phyloP scores from a whole-genome alignment of 2,113 vertebrate genomes.

The Chascanopsetta lugubris region DNA sequence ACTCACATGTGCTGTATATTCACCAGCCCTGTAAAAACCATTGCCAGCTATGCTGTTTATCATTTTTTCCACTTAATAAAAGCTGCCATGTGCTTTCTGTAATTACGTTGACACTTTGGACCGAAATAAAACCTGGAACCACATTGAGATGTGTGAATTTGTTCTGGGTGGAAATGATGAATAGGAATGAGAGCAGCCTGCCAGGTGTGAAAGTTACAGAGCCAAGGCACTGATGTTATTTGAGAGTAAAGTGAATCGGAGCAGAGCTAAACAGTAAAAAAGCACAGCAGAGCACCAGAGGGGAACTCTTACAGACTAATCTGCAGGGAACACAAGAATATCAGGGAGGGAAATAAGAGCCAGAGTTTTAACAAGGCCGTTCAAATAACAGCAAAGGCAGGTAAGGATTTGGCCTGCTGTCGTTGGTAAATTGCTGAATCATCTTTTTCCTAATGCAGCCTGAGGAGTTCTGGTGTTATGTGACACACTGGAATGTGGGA shows the following conservation, averaged over 20 bases:
- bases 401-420: background rate
- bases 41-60: background rate
- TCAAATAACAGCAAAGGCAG: background rate
- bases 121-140: background rate
- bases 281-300: slow-evolving; percentile 2
- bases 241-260: background rate
- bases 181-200: background rate
- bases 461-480: background rate
- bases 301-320: background rate
- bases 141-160: background rate
- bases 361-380: background rate
- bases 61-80: background rate
- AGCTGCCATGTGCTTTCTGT: background rate
- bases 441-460: background rate
- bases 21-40: background rate
- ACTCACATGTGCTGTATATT: background rate
- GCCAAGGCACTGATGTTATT: background rate
- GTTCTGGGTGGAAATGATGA: background rate
- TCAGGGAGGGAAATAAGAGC: background rate
- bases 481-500: background rate
- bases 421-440: background rate
- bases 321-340: background rate
- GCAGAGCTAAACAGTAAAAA: background rate
- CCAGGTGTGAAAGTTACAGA: background rate
- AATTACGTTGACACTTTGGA: background rate